phyloP scores from a whole-genome alignment of 2,888 invertebrate species.

The Dorcus hopei region DNA sequence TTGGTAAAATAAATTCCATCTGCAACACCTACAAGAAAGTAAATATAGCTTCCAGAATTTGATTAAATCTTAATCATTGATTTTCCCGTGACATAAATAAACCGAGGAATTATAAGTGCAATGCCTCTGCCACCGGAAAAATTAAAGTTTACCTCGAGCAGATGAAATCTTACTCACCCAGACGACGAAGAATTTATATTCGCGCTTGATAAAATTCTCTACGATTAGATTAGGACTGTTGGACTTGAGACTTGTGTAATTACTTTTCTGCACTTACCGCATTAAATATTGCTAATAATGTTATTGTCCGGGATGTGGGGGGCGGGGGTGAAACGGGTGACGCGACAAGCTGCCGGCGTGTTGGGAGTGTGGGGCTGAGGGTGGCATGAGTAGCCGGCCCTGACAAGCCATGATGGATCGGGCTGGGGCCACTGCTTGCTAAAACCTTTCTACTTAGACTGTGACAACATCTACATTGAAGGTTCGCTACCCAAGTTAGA shows the following conservation, averaged over 20 bases:
- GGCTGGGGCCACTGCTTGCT: constrained; percentile 47
- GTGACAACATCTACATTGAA: constrained; percentile 35
- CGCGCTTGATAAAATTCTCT: background rate
- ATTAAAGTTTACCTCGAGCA: too few relatives aligned
- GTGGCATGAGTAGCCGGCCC: constrained; percentile 51
- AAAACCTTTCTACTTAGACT: constrained; percentile 47
- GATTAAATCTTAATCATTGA: too few relatives aligned
- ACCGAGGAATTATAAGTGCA: too few relatives aligned
- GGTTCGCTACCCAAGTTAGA: background rate
- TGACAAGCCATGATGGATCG: constrained; percentile 54
- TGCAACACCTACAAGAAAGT: too few relatives aligned
- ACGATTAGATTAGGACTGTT: background rate
- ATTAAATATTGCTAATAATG: constrained; percentile 27
- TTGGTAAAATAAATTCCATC: too few relatives aligned
- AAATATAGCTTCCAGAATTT: too few relatives aligned
- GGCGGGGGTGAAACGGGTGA: constrained; percentile 17
- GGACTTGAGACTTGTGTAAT: constrained; percentile 10
- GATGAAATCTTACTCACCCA: background rate
- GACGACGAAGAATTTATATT: background rate
- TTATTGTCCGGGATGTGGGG: constrained; percentile 21
- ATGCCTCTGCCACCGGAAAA: too few relatives aligned
- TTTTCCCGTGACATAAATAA: too few relatives aligned
- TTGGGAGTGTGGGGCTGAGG: constrained; percentile 45
- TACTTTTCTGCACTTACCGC: constrained; percentile 20
- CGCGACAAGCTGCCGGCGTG: constrained; percentile 36